Evolutionary conservation across 2,888 invertebrate species (phyloP).

Genomic region (Sesia apiformis): DNA sequence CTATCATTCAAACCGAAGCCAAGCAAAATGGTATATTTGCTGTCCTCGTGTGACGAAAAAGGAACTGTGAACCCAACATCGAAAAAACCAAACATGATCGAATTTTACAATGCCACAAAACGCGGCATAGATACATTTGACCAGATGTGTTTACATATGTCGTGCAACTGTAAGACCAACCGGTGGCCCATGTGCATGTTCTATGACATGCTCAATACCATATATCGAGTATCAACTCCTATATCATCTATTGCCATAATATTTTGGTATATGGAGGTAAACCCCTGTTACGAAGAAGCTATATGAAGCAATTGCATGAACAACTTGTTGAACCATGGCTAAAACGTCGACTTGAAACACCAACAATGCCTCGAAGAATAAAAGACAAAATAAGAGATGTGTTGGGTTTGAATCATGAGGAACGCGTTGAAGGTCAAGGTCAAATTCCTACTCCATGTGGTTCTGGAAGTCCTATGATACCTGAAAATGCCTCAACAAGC

Average conservation of each 20-base stretch:
- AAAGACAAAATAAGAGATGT: conserved; percentile 4
- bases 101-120: background rate
- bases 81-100: background rate
- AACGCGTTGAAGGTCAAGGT: background rate
- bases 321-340: conserved; percentile 5
- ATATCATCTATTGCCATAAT: background rate
- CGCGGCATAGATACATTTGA: background rate
- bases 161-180: background rate
- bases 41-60: conserved; percentile 1
- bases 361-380: conserved; percentile 5
- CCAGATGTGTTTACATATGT: background rate
- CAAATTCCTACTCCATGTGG: background rate
- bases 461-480: background rate
- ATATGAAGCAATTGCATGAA: conserved; percentile 5
- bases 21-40: background rate
- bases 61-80: background rate
- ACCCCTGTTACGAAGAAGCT: conserved; percentile 3
- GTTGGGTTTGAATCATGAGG: background rate
- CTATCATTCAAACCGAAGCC: no score
- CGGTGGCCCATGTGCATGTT: background rate
- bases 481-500: conserved; percentile 5
- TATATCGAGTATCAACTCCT: background rate
- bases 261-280: conserved; percentile 1
- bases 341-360: conserved; percentile 5
- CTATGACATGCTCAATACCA: background rate